Evolutionary conservation across 2,113 vertebrate species (phyloP).

Genomic region (Sylvietta virens): DNA sequence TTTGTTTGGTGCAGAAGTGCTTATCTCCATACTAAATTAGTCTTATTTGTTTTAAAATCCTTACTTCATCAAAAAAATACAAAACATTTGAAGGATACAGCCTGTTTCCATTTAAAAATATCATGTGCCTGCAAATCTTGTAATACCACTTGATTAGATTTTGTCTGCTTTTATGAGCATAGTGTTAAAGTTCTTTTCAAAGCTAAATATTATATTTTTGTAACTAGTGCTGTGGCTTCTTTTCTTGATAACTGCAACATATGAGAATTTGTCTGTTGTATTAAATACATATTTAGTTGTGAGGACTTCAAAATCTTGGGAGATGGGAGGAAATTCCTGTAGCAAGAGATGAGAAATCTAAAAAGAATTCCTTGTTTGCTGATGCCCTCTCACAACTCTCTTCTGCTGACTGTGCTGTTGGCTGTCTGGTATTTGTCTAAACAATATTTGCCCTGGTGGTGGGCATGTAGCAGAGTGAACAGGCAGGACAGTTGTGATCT

Average conservation of each 20-base stretch:
- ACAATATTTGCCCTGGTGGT: background rate
- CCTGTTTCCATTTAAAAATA: background rate
- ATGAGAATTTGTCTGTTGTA: background rate
- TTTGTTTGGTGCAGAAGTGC: background rate
- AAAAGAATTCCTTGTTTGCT: background rate
- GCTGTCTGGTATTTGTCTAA: background rate
- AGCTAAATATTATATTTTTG: background rate
- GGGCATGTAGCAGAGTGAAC: background rate
- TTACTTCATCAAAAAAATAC: background rate
- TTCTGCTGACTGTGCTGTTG: background rate
- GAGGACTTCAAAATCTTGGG: background rate
- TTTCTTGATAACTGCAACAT: background rate
- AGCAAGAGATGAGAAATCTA: background rate
- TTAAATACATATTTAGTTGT: background rate
- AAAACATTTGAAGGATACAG: background rate
- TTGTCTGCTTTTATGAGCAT: background rate
- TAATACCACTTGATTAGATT: background rate
- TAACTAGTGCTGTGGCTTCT: background rate
- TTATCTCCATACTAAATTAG: background rate
- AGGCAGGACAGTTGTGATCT: background rate
- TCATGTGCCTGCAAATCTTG: background rate
- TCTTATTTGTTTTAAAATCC: background rate
- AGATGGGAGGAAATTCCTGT: background rate
- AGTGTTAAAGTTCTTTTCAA: background rate
- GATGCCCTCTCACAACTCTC: background rate